Base-by-base conservation (phyloP, 2,888 invertebrate genomes). In the Melinopterus prodromus region DNA sequence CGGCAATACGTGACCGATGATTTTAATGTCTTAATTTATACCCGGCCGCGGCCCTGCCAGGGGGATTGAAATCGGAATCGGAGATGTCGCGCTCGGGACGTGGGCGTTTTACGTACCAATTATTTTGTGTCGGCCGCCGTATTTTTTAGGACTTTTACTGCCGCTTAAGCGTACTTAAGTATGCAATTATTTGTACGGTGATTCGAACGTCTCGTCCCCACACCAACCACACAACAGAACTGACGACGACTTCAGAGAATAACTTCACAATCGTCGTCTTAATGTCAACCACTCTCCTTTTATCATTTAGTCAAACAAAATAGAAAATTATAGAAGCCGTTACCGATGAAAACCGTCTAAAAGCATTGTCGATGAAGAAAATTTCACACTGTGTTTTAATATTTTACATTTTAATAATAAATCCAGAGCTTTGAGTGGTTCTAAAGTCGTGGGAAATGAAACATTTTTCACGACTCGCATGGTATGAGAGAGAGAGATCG, bases 1-100 rank as follows among this genome's bases (percentile, higher is more conserved):
- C 74, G 74, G 37, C 74, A 37, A 53, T 53, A 83, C 83, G 83
- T 83, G 83, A 82, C 82, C 78, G 80, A 81, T 81, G 80, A 83
- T 83, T 83, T 84, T 84, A 84, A 84, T 84, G 84, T 82, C 84
- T 84, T 83, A 84, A 84, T 84, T 84, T 74, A 74, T 74, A 35
- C 36, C 36, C 36, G 74, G 16, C 26, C 37, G 26, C 26, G 26
- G 26, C 26, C 26, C 26, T 1, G 26, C 36, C 74, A n/a, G 74
- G 74, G 74, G 35, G 26, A 74, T 36, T 35, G 74, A 71, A 16
- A 35, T 84, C 82, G 81, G 79, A 80, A 81, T 80, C 80, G 80
- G 77, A 80, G 77, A 81, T 78, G 83, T 84, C 80, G 84, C 53
- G 53, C 53, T 53, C 5, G 77, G 80, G 77, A 81, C 78, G 83